These are phyloP conservation scores for Corythucha ciliata DNA, from an alignment of 2,888 invertebrate species.

Conservation along the genomic window DNA sequence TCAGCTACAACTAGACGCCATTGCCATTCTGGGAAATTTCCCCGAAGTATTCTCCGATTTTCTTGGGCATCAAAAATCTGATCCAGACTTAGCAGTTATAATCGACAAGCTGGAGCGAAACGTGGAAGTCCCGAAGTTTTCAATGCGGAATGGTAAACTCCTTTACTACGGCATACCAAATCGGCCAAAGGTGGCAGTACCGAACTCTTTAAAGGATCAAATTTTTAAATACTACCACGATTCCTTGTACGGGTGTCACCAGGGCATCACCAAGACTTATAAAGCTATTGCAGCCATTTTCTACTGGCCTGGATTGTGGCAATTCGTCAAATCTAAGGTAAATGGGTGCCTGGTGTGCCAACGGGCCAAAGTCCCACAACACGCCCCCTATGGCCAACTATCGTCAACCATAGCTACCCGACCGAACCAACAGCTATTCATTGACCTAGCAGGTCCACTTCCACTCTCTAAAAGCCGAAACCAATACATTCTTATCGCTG, in stretches of 20 bases:
- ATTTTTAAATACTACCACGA: slow-evolving; percentile 9
- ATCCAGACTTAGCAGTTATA: neutral
- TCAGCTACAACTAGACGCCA: too few relatives aligned
- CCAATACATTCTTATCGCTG: slow-evolving; percentile 14
- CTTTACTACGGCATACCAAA: too few relatives aligned
- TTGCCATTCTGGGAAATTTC: too few relatives aligned
- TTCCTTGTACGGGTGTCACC: neutral
- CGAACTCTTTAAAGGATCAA: neutral
- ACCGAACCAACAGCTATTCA: slow-evolving; percentile 5
- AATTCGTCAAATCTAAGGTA: neutral
- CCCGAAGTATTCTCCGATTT: too few relatives aligned
- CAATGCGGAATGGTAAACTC: too few relatives aligned
- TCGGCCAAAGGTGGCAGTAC: slow-evolving; percentile 11
- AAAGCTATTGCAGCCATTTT: neutral
- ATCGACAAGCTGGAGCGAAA: slow-evolving; percentile 1
- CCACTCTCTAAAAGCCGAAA: neutral
- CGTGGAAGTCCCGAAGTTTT: neutral
- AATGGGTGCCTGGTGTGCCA: slow-evolving; percentile 1
- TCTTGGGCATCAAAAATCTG: too few relatives aligned
- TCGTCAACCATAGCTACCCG: slow-evolving; percentile 5
- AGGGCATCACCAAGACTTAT: neutral
- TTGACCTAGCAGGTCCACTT: slow-evolving; percentile 12
- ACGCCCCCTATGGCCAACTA: slow-evolving; percentile 10
- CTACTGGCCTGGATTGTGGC: slow-evolving; percentile 5
- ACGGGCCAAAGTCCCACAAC: neutral